Conservation (phyloP, 1,140 invertebrate species). For the Zaprionus taronus region DNA sequence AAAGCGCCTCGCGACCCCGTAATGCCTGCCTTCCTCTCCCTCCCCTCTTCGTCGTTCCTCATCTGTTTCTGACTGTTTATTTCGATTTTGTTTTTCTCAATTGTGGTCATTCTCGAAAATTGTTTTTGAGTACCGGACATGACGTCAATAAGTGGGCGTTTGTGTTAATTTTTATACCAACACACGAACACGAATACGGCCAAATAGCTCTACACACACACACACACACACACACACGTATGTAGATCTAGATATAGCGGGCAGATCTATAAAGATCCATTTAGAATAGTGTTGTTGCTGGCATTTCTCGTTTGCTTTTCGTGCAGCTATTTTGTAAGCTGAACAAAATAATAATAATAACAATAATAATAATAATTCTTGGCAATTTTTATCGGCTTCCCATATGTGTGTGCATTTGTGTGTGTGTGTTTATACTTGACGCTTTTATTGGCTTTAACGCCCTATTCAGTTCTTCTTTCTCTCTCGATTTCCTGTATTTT, state of each 20-base stretch:
- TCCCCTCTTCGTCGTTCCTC: conserved; percentile 24
- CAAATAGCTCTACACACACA: conserved; percentile 31
- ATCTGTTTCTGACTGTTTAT: conserved; percentile 58
- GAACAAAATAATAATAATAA: conserved; percentile 64
- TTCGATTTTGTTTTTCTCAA: conserved; percentile 82
- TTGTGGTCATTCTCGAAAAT: conserved; percentile 83
- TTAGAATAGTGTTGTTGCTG: conserved; percentile 11
- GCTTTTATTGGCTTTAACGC: conserved; percentile 45
- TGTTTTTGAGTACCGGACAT: conserved; percentile 83
- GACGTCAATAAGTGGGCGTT: conserved; percentile 83
- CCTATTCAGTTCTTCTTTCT: conserved; percentile 9
- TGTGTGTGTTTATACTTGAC: conserved; percentile 16
- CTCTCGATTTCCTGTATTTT: conserved; percentile 74
- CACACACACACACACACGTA: conserved; percentile 17
- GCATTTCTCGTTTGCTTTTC: conserved; percentile 23
- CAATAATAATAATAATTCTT: conserved; percentile 67
- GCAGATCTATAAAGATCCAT: conserved; percentile 39
- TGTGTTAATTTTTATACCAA: conserved; percentile 76
- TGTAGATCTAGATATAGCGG: background rate
- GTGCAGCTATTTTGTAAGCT: conserved; percentile 42
- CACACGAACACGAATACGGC: conserved; percentile 31
- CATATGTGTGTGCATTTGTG: background rate
- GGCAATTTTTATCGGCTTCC: conserved; percentile 58
- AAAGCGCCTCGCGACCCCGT: conserved; percentile 11
- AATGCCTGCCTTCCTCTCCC: background rate